Evolutionary conservation across 2,888 invertebrate genomes (phyloP).

Genomic region (Oxytorus armatus): DNA sequence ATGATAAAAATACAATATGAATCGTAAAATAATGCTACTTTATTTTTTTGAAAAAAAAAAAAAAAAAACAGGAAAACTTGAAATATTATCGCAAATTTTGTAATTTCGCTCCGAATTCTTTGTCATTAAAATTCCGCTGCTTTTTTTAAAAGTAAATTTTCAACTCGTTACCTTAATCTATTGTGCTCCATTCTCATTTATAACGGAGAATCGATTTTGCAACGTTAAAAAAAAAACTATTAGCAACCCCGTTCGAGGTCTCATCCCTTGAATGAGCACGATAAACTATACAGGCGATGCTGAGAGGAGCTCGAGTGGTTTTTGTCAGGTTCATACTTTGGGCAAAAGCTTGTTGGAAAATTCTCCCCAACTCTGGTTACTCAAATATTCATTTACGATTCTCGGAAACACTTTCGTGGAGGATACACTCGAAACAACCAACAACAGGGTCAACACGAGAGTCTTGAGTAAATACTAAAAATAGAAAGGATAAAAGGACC

Average conservation of each 20-base stretch:
- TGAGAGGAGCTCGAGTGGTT: slow-evolving; percentile 22
- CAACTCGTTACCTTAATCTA: too few species aligned
- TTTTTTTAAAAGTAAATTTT: too few species aligned
- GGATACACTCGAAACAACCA: slow-evolving; percentile 15
- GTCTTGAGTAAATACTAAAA: slow-evolving; percentile 15
- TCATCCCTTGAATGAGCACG: slow-evolving; percentile 8
- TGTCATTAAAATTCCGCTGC: too few species aligned
- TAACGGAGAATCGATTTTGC: neutral
- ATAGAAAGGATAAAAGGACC: neutral
- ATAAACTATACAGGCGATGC: neutral
- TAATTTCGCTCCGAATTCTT: too few species aligned
- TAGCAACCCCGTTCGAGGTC: neutral
- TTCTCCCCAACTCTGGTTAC: slow-evolving; percentile 17
- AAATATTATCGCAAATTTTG: too few species aligned
- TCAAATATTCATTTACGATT: slow-evolving; percentile 51
- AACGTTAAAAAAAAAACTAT: slow-evolving; percentile 16
- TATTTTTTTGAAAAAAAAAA: too few species aligned
- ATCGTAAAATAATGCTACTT: too few species aligned
- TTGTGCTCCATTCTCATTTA: too few species aligned
- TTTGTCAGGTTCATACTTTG: slow-evolving; percentile 45
- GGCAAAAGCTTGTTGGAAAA: slow-evolving; percentile 26
- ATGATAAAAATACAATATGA: too few species aligned
- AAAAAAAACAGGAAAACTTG: too few species aligned
- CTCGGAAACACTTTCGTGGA: slow-evolving; percentile 25
- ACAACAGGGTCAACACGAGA: neutral